Conservation (phyloP, 2,888 invertebrate species). For the Zaprionus obscuricornis region DNA sequence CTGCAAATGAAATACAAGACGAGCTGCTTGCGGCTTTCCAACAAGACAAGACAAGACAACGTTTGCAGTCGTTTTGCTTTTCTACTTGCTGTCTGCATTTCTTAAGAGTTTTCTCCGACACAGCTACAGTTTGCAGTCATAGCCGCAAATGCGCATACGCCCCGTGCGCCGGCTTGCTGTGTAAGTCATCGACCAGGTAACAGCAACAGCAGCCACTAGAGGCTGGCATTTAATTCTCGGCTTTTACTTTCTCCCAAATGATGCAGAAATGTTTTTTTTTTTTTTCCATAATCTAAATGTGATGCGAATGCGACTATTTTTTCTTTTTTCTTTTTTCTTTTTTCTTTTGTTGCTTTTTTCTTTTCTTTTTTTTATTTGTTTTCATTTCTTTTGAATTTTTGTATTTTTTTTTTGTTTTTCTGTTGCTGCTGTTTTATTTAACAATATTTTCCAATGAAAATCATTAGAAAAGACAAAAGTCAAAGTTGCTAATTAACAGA, state of each 20-base stretch:
- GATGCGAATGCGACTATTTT: conserved; percentile 30
- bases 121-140: conserved; percentile 14
- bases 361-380: conserved; percentile 26
- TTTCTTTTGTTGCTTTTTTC: conserved; percentile 28
- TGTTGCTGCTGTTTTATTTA: conserved; percentile 39
- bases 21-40: conserved; percentile 59
- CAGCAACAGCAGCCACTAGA: conserved; percentile 19
- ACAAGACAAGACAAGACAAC: conserved; percentile 22
- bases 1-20: conserved; percentile 56
- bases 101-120: conserved; percentile 63
- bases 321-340: conserved; percentile 24
- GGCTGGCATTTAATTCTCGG: conserved; percentile 73
- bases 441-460: conserved; percentile 61
- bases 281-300: conserved; percentile 41
- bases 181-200: conserved; percentile 71
- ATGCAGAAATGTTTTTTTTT: conserved; percentile 55
- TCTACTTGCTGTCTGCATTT: conserved; percentile 55
- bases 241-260: conserved; percentile 80
- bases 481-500: conserved; percentile 69
- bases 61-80: conserved; percentile 38
- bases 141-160: conserved; percentile 66
- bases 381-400: conserved; percentile 40
- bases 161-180: conserved; percentile 56
- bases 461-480: conserved; percentile 57
- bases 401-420: conserved; percentile 12